Conservation (phyloP, 1,140 invertebrate genomes). For the Thalassaphorura encarpata region DNA sequence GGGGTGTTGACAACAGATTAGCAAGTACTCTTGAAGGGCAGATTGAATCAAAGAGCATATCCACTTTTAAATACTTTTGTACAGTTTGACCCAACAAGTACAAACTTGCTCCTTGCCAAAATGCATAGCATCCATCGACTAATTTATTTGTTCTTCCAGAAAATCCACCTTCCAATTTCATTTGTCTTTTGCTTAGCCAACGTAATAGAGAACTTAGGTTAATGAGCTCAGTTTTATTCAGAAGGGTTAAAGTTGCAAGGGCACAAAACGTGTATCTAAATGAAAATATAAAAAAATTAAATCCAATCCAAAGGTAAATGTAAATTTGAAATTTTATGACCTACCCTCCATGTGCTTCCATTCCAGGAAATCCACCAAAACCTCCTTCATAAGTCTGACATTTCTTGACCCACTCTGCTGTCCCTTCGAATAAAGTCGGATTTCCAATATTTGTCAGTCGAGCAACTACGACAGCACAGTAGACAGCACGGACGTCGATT, state of each 20-base stretch:
- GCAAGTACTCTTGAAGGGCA: constrained; percentile 88
- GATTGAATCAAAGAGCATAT: constrained; percentile 66
- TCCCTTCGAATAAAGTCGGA: constrained; percentile 63
- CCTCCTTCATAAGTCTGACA: constrained; percentile 99
- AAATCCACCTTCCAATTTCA: constrained; percentile 83
- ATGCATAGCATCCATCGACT: constrained; percentile 97
- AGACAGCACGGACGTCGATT: constrained; percentile 85
- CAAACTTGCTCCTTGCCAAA: constrained; percentile 93
- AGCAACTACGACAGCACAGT: constrained; percentile 86
- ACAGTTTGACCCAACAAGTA: constrained; percentile 43
- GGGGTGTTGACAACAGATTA: constrained; percentile 83
- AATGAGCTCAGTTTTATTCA: constrained; percentile 68
- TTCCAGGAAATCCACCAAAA: constrained; percentile 83
- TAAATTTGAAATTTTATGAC: too few relatives aligned
- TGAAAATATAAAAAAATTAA: too few relatives aligned
- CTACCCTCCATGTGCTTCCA: constrained; percentile 99
- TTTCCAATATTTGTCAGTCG: constrained; percentile 73
- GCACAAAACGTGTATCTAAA: constrained; percentile 97
- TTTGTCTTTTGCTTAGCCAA: constrained; percentile 81
- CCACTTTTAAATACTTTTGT: constrained; percentile 7
- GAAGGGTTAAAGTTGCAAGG: constrained; percentile 71
- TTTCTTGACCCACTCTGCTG: constrained; percentile 75
- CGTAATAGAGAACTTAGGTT: constrained; percentile 66
- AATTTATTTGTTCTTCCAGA: constrained; percentile 91
- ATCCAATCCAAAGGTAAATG: too few relatives aligned